Evolutionary conservation across 2,888 invertebrate genomes (phyloP), one percentile per base, ranked within the genome.

Genomic region (Lomographa bimaculata): DNA sequence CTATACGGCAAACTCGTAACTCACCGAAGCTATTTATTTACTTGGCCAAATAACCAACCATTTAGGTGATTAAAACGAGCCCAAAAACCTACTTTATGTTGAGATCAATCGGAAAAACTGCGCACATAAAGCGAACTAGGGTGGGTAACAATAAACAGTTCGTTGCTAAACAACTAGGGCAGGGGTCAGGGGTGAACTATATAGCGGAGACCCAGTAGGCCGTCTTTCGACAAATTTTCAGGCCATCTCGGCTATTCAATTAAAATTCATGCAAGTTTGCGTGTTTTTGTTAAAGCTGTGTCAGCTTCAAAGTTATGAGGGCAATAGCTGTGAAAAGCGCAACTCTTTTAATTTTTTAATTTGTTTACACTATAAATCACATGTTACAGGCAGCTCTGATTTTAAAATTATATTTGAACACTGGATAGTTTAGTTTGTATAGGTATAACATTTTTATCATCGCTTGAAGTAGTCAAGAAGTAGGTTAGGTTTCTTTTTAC

Each of bases 151-250:
- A 46, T 49, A 49, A 53, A 54, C 39, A 50, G 46, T 42, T 39
- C 35, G 48, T 50, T 50, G 44, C 34, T 33, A 46, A 48, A 54
- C 46, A 49, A 49, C 36, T 46, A 32, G 48, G 42, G 25, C 46
- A 40, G 6, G 7, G 38, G 33, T 24, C 25, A 33, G 7, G 17
- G 26, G 23, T 11, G 5, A 25, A 19, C 3, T 32, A 29, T 26
- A n/a, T 27, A 25, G 20, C 7, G 8, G n/a, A n/a, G n/a, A n/a
- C n/a, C n/a, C n/a, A n/a, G n/a, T 34, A 25, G n/a, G 28, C 24
- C 10, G 18, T 16, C 23, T 29, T 33, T 44, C 29, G n/a, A n/a
- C 25, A 28, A 30, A 9, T 19, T 18, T 27, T 21, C 20, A 32
- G 10, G 26, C 26, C 7, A 21, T 39, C 17, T 24, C 36, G 36